Base-by-base conservation (phyloP, 2,113 vertebrate species). In the Tor tambroides region DNA sequence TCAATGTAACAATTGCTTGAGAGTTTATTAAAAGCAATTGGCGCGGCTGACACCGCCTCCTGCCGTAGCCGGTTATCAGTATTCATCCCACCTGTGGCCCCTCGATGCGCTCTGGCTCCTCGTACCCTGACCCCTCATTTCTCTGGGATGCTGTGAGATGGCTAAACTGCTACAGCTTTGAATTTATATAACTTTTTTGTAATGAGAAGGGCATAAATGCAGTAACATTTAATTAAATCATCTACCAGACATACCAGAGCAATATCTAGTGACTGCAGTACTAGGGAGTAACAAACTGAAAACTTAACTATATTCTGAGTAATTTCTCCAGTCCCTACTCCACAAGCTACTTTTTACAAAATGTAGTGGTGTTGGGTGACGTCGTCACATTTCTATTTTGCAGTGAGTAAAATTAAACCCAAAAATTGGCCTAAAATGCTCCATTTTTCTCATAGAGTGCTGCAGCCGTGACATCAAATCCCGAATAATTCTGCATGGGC, bases 11-110 rank as follows among this genome's bases (percentile, higher is more conserved):
- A 91, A 94, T 94, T 94, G 93, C 93, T 95, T 93, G 91, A 93
- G 93, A 96, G 96, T 96, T 96, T 96, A 96, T 97, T 96, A 96
- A 96, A 95, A 95, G 94, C 95, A 94, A 94, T 94, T 93, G 92
- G 85, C 92, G 91, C 79, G 28, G 80, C 88, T 92, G 90, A 91
- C 92, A 92, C 91, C 88, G 85, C 81, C 69, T 90, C 90, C 88
- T 80, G 56, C 82, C 30, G 41, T 67, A 95, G 90, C n/a, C 91
- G 95, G 95, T 94, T 93, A 92, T 93, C 91, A 92, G 92, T 94
- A 94, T 92, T 93, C 93, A 93, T 92, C 92, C 94, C 95, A 94
- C 86, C 92, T 91, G 87, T 26, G 5, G 0, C 0, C 92, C 74
- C 83, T 11, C 51, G 30, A 35, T 49, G 4, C 21, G 30, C 78